Base-by-base conservation (phyloP, 2,888 invertebrate species). In the Orthonevra nobilis region DNA sequence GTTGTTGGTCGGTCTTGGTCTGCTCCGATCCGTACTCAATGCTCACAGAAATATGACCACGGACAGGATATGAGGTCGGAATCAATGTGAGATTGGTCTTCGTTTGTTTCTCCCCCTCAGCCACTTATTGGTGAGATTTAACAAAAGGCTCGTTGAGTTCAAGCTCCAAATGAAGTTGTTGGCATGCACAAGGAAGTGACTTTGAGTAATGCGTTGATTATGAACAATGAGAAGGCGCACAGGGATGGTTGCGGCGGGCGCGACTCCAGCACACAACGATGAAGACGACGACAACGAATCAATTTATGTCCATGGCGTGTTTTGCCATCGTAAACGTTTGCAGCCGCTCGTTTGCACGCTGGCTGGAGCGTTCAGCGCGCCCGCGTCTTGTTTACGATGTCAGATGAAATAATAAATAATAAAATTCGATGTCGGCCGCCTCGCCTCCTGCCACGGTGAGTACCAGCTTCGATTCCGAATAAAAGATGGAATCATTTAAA, bases 331-430 rank as follows among this genome's bases (percentile, higher is more conserved):
- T 83, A 83, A 83, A 83, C 82, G 81, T 81, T 81, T 73, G 73
- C 61, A 54, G 66, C 26, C 72, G 66, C 79, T 79, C 54, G 69
- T 75, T 69, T 63, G 69, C 66, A 52, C 68, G 60, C 52, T 23
- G 5, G n/a, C n/a, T 36, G 36, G 46, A 69, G 66, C 74, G 66
- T 48, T 79, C 40, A 60, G 52, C 40, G 56, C 30, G 75, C 60
- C 69, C 63, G 63, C 52, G 73, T 86, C 86, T 84, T 87, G 86
- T 84, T 83, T 83, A 84, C 83, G 84, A 86, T 87, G 87, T 87
- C 87, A 87, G 88, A 86, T 87, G 88, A 87, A 87, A 87, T 86
- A 87, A 87, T 87, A 87, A 87, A 87, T 87, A 87, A 87, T 87
- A 87, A 87, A 79, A 87, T 86, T 87, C 86, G 88, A 86, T 86